A percentile compares a stretch with the other conserved stretches of the same genome.
phyloP scores from a whole-genome alignment of 2,888 invertebrate genomes.

The Acholoe squamosa region DNA sequence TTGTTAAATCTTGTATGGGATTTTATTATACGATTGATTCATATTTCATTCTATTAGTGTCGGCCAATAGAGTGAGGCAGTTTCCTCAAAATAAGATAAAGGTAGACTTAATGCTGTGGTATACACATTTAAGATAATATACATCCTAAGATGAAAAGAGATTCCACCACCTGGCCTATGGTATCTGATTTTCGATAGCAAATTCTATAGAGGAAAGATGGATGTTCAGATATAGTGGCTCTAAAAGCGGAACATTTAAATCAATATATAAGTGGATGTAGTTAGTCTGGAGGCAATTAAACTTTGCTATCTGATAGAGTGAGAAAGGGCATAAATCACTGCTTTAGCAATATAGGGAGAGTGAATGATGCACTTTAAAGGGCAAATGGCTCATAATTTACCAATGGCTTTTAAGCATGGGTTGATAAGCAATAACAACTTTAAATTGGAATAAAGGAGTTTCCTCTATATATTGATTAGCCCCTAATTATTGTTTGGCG shows the following conservation, averaged over 20 bases:
- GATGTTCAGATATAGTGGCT: background rate
- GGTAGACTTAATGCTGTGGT: background rate
- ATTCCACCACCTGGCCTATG: too few relatives aligned
- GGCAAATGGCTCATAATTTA: too few relatives aligned
- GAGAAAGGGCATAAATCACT: background rate
- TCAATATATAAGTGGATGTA: constrained; percentile 2
- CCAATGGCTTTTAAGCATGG: too few relatives aligned
- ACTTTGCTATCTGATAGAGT: background rate
- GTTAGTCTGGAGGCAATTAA: background rate
- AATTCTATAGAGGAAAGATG: background rate
- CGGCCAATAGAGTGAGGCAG: background rate
- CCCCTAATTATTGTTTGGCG: too few relatives aligned
- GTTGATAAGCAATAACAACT: too few relatives aligned
- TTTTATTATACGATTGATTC: too few relatives aligned
- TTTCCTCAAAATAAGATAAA: constrained; percentile 1
- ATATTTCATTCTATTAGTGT: too few relatives aligned
- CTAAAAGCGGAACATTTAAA: background rate
- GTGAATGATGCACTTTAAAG: background rate
- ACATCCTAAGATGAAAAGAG: too few relatives aligned
- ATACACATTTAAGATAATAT: too few relatives aligned
- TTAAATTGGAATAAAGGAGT: too few relatives aligned
- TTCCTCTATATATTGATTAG: too few relatives aligned
- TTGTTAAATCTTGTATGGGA: too few relatives aligned
- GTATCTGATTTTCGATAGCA: background rate
- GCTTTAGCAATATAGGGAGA: background rate